Percentiles rank a stretch among this genome's conserved stretches.
Evolutionary conservation across 2,113 vertebrate species (phyloP).

Genomic region (Mirza zaza): DNA sequence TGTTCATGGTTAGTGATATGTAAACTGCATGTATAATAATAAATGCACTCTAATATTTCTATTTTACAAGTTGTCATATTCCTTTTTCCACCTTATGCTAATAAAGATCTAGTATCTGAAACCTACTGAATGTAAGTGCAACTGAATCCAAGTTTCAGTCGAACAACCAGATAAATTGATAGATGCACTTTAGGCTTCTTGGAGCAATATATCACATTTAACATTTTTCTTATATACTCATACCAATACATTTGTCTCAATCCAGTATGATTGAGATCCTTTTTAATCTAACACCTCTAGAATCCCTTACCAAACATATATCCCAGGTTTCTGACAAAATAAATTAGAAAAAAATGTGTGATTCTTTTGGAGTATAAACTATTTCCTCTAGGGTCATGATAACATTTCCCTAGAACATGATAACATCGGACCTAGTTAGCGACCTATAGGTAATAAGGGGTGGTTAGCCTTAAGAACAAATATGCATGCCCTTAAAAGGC

Average conservation of each 20-base stretch:
- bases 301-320: not conserved
- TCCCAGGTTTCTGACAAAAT: not conserved
- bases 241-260: not conserved
- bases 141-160: not conserved
- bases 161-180: not conserved
- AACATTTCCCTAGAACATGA: not conserved
- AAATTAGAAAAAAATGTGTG: not conserved
- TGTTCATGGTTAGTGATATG: not conserved
- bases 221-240: not conserved
- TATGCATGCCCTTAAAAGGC: not conserved
- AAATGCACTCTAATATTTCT: not conserved
- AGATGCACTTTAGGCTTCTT: not conserved
- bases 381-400: not conserved
- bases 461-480: not conserved
- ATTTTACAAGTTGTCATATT: not conserved
- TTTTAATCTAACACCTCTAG: not conserved
- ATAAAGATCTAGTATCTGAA: not conserved
- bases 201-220: not conserved
- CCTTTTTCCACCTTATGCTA: not conserved
- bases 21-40: not conserved
- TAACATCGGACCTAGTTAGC: not conserved
- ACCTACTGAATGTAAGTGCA: not conserved
- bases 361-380: not conserved
- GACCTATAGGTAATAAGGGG: not conserved
- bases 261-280: not conserved